Evolutionary conservation across 2,888 invertebrate genomes (phyloP), one percentile per base, ranked within the genome.

Genomic region (Balanococcus diminutus): DNA sequence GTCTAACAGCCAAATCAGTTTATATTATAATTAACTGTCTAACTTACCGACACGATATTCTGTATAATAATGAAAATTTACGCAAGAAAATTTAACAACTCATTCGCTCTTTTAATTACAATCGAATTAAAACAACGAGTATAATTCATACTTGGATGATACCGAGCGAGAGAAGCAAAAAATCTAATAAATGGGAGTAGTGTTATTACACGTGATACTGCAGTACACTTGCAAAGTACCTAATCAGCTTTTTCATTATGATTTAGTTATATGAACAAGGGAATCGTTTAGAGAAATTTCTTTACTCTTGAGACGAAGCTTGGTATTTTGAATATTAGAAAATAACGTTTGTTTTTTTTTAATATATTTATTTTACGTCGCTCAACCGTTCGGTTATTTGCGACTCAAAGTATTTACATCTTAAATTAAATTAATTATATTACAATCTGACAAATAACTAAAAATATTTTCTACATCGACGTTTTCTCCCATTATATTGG

Each of bases 71-170:
- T 75, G 75, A 36, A 75, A 75, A 75, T 75, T 75, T 75, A 75
- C 75, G 75, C 75, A 36, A 75, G 75, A 75, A 75, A 75, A 75
- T 75, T 75, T 32, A 75, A 75, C 75, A 75, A 75, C 75, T 75
- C 75, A 75, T 75, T 75, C 75, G 75, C 32, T 75, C 75, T 75
- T 75, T 75, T 75, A 75, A 75, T 75, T 75, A 75, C 75, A 75
- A 75, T 75, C 75, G 75, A 75, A 31, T 75, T 32, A 32, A n/a
- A 75, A 75, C 75, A 75, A 32, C 75, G 75, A 32, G 32, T 75
- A 75, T 75, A 75, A 75, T 75, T 75, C 75, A 75, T 32, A 75
- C 25, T 75, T 19, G 75, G n/a, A 28, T 28, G 61, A 67, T 67
- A 67, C 61, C 61, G 28, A 28, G 31, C n/a, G 32, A 32, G 67